A percentile compares a stretch with the other conserved stretches of the same genome.
These are phyloP conservation scores for Boloria euphrosyne DNA, from an alignment of 2,888 invertebrate species.

Conservation along the genomic window DNA sequence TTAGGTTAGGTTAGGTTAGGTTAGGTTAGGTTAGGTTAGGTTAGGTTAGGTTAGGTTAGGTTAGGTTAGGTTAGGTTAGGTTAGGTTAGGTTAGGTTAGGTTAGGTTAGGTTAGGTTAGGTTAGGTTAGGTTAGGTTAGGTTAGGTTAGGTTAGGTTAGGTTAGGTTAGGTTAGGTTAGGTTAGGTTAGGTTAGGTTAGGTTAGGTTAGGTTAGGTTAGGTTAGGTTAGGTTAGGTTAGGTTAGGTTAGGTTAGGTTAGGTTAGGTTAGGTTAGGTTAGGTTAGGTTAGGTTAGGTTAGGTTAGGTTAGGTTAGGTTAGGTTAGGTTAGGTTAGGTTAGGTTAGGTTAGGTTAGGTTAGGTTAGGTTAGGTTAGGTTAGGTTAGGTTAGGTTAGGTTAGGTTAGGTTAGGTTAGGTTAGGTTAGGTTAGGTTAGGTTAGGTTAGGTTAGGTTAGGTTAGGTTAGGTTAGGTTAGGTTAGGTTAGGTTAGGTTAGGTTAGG, in stretches of 20 bases:
- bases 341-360: conserved; percentile 36
- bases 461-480: conserved; percentile 46
- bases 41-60: conserved; percentile 41
- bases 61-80: conserved; percentile 42
- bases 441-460: conserved; percentile 42
- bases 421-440: conserved; percentile 38
- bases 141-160: conserved; percentile 39
- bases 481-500: conserved; percentile 43
- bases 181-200: conserved; percentile 34
- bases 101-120: conserved; percentile 40
- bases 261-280: conserved; percentile 40
- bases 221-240: conserved; percentile 39
- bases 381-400: conserved; percentile 25
- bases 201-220: conserved; percentile 37
- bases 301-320: conserved; percentile 36
- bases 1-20: conserved; percentile 40
- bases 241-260: conserved; percentile 38
- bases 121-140: conserved; percentile 42
- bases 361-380: conserved; percentile 35
- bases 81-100: conserved; percentile 42
- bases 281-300: conserved; percentile 38
- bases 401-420: conserved; percentile 39
- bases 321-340: conserved; percentile 36
- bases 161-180: conserved; percentile 36
- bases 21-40: conserved; percentile 40